phyloP scores from a whole-genome alignment of 2,888 invertebrate species.

The Galerucella pusilla region DNA sequence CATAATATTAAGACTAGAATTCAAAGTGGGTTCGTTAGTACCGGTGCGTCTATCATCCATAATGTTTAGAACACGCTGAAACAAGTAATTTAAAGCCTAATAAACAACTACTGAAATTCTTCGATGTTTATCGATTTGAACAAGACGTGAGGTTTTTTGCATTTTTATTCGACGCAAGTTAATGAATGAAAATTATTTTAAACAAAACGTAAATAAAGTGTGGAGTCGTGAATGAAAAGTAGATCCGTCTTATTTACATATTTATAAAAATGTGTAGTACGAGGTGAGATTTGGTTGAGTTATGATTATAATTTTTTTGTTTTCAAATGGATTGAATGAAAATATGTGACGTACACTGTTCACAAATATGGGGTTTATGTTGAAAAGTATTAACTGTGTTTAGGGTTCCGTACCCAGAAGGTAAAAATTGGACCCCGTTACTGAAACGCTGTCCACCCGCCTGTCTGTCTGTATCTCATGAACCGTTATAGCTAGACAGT shows the following conservation, averaged over 20 bases:
- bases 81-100: neutral
- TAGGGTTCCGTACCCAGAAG: too few relatives aligned
- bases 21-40: neutral
- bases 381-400: too few relatives aligned
- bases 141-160: neutral
- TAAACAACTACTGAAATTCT: neutral
- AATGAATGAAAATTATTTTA: constrained; percentile 8
- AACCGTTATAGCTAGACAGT: too few relatives aligned
- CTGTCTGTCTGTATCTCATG: too few relatives aligned
- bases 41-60: neutral
- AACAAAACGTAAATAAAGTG: neutral
- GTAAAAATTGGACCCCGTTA: too few relatives aligned
- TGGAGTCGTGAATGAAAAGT: constrained; percentile 1
- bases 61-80: neutral
- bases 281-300: too few relatives aligned
- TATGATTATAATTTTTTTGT: too few relatives aligned
- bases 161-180: neutral
- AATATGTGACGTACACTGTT: too few relatives aligned
- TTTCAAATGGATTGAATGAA: too few relatives aligned
- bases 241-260: neutral
- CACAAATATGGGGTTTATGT: too few relatives aligned
- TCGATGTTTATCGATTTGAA: neutral
- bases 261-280: too few relatives aligned
- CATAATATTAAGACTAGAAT: constrained; percentile 4
- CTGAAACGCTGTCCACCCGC: too few relatives aligned